These are phyloP conservation scores for Acholoe squamosa DNA, from an alignment of 2,888 invertebrate species.

Conservation along the genomic window DNA sequence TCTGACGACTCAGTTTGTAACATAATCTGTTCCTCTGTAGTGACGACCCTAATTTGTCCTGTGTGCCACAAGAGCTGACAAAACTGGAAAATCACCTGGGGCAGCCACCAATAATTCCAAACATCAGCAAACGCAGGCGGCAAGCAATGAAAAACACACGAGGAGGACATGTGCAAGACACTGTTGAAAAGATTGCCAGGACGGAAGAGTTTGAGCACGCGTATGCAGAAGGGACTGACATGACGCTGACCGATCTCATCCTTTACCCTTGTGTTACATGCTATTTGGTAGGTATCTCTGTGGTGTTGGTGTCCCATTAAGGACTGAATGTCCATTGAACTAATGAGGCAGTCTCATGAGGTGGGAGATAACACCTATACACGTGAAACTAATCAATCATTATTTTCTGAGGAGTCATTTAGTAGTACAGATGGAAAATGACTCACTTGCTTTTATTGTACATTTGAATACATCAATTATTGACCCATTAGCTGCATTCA, in stretches of 20 bases:
- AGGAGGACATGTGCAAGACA: not conserved
- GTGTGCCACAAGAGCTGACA: slow-evolving; percentile 89
- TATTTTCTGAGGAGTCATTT: too few species aligned
- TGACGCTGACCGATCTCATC: slow-evolving; percentile 93
- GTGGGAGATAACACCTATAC: too few species aligned
- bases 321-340: too few species aligned
- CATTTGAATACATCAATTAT: too few species aligned
- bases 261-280: slow-evolving; percentile 88
- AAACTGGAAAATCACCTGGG: slow-evolving; percentile 93
- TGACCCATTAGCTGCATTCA: too few species aligned
- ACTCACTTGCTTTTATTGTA: too few species aligned
- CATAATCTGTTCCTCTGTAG: too few species aligned
- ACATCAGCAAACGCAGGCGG: slow-evolving; percentile 87
- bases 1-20: too few species aligned
- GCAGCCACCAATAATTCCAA: slow-evolving; percentile 93
- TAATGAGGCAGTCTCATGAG: too few species aligned
- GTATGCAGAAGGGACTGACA: slow-evolving; percentile 92
- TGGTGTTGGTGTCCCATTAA: not conserved
- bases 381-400: too few species aligned
- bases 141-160: not conserved
- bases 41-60: not conserved
- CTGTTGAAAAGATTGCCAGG: not conserved
- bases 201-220: slow-evolving; percentile 85
- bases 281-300: slow-evolving; percentile 77
- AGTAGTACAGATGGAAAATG: too few species aligned